phyloP scores from a whole-genome alignment of 1,140 invertebrate species.

The Drosophila mauritiana region DNA sequence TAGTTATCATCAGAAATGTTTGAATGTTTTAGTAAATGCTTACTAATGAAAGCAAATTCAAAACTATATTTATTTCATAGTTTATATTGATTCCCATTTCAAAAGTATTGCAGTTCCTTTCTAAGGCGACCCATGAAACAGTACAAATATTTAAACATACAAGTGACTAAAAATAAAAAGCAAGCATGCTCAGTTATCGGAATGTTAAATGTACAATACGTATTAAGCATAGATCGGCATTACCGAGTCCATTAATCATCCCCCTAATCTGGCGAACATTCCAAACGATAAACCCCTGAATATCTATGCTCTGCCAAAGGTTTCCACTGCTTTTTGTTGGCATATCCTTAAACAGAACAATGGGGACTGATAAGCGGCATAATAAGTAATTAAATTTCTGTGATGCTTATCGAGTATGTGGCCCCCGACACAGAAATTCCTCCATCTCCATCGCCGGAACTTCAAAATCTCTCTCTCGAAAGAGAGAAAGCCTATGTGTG shows the following conservation, averaged over 20 bases:
- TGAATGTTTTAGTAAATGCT: too few relatives aligned
- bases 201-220: not conserved
- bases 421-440: not conserved
- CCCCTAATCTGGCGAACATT: constrained; percentile 22
- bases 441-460: constrained; percentile 15
- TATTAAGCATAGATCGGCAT: not conserved
- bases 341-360: constrained; percentile 40
- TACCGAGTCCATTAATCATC: constrained; percentile 30
- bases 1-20: too few relatives aligned
- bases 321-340: constrained; percentile 10
- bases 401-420: constrained; percentile 58
- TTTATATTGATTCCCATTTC: too few relatives aligned
- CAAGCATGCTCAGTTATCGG: not conserved
- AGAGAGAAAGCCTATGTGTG: constrained; percentile 13
- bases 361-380: constrained; percentile 62
- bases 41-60: too few relatives aligned
- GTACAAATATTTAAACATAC: too few relatives aligned
- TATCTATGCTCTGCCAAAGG: constrained; percentile 25
- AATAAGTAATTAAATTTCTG: constrained; percentile 71
- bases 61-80: too few relatives aligned
- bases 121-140: too few relatives aligned
- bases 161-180: not conserved
- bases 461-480: constrained; percentile 36
- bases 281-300: constrained; percentile 36
- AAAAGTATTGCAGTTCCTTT: too few relatives aligned